Conservation (phyloP, 2,797 vertebrate species). For the Propithecus perrieri region DNA sequence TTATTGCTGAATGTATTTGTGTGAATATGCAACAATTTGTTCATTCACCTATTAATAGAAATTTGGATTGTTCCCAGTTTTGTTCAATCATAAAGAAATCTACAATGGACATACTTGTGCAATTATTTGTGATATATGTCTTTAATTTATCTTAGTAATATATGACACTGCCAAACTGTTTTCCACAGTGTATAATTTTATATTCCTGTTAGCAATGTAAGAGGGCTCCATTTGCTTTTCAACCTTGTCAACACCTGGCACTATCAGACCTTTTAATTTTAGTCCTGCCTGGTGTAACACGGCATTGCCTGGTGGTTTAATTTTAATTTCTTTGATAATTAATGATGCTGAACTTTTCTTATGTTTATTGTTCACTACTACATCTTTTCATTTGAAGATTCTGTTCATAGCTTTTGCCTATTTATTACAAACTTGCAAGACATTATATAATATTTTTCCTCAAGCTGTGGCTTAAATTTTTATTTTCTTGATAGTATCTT, state of each 20-base stretch:
- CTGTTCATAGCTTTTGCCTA: background rate
- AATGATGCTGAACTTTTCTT: background rate
- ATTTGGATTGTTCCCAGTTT: background rate
- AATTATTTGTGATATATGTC: background rate
- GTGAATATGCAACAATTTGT: background rate
- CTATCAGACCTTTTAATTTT: background rate
- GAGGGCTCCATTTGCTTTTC: background rate
- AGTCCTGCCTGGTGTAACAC: background rate
- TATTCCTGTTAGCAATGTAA: background rate
- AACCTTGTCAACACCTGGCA: background rate
- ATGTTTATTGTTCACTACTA: background rate
- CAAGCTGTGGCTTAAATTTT: background rate
- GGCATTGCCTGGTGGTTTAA: background rate
- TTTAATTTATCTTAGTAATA: background rate
- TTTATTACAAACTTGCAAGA: background rate
- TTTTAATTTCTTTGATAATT: background rate
- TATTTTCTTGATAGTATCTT: background rate
- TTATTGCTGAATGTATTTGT: background rate
- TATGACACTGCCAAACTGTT: background rate
- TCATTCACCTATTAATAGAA: background rate
- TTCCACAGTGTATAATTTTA: background rate
- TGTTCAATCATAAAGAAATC: background rate
- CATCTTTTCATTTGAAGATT: background rate
- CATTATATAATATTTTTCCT: background rate
- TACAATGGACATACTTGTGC: background rate